Evolutionary conservation across 2,888 invertebrate species (phyloP), one percentile per base, ranked within the genome.

Genomic region (Tinea trinotella): DNA sequence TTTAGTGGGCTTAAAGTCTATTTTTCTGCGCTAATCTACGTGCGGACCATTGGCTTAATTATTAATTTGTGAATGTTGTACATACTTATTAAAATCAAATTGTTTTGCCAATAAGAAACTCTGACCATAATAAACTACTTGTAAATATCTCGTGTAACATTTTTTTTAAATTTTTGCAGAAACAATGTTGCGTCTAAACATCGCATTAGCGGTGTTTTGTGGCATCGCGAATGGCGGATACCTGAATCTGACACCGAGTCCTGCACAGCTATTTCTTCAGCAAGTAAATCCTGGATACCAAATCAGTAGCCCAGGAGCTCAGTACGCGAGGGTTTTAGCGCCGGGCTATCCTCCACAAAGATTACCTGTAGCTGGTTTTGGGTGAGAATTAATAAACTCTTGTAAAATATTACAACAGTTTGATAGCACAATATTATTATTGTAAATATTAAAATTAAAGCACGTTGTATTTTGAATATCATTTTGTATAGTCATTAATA

Each of bases 301-400:
- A 10, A 1, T 19, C 9, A 34, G 24, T 9, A 52, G 52, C 6
- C 46, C 69, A 0, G 62, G 61, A 0, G 62, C 64, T 0, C 55
- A 60, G 0, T 69, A 67, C 18, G 64, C 63, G 0, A 65, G 57
- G 34, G 30, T 70, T 2, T 50, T 65, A 9, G 55, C 62, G 0
- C 61, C 61, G 52, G 56, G 57, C 1, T 58, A 66, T 1, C 64
- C 66, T 2, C 59, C 74, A 1, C 67, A 68, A 30, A 70, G 82
- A 57, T 57, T 76, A 13, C 70, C 77, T 0, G 76, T 79, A 0
- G 64, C 60, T 57, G 82, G 76, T 60, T 76, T 70, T 59, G 76
- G 76, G 76, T 76, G 61, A 70, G 71, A 15, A 17, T 12, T 30
- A 2, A 30, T 7, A 30, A 7, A n/a, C n/a, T n/a, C n/a, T n/a